A percentile compares a stretch with the other conserved stretches of the same genome.
Evolutionary conservation across 2,888 invertebrate species (phyloP).

Genomic region (Ctena decussata): DNA sequence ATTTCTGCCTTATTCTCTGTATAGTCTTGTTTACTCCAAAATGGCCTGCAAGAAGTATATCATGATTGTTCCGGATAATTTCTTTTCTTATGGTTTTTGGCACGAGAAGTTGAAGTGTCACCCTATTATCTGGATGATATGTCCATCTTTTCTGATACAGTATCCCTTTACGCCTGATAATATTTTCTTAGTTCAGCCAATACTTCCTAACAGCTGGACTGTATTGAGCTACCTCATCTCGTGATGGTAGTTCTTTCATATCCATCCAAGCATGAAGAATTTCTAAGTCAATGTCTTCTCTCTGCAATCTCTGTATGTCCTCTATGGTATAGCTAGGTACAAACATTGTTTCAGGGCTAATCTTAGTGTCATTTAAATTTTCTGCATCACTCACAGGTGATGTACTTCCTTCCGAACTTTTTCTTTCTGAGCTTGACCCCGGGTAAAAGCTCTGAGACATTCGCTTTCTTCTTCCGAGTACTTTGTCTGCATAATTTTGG

Average conservation of each 20-base stretch:
- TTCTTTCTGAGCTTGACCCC: no score
- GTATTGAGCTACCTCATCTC: not conserved
- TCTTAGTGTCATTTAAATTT: no score
- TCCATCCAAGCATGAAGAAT: not conserved
- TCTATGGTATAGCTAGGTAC: no score
- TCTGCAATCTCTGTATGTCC: no score
- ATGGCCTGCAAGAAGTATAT: not conserved
- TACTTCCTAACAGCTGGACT: conserved; percentile 11
- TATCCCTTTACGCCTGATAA: conserved; percentile 7
- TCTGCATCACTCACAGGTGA: no score
- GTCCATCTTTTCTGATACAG: conserved; percentile 20
- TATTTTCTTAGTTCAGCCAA: conserved; percentile 17
- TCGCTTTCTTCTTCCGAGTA: no score
- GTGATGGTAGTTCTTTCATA: conserved; percentile 16
- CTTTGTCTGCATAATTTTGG: not conserved
- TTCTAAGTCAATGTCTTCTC: not conserved
- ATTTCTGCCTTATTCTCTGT: not conserved
- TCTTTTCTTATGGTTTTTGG: not conserved
- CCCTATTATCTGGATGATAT: not conserved
- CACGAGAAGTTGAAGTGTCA: not conserved
- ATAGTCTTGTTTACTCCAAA: conserved; percentile 19
- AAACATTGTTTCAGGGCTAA: no score
- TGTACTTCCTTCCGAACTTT: no score
- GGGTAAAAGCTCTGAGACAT: no score
- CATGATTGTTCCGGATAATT: not conserved